These are phyloP conservation scores for Pelodiscus sinensis DNA, from an alignment of 2,113 vertebrate genomes.

Conservation along the genomic window DNA sequence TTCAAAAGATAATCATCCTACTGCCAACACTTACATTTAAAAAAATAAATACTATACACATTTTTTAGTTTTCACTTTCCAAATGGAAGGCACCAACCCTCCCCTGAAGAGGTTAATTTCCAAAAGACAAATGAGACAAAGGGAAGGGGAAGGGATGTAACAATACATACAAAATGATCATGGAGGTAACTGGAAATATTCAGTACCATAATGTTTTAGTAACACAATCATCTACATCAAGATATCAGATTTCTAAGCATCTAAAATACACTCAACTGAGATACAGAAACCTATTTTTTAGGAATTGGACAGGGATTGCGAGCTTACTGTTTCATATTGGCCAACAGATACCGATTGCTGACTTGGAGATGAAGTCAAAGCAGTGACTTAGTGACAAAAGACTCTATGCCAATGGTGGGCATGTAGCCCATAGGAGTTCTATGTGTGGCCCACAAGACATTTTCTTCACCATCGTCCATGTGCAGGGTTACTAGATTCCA, in stretches of 20 bases:
- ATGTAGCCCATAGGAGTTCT: too few species aligned
- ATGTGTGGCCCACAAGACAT: too few species aligned
- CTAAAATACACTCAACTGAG: neutral
- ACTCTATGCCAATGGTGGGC: neutral
- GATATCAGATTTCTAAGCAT: conserved; percentile 23
- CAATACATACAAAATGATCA: neutral
- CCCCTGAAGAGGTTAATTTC: neutral
- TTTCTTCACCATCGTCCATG: too few species aligned
- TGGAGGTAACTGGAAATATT: neutral
- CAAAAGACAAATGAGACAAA: neutral
- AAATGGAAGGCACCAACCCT: neutral
- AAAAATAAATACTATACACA: neutral
- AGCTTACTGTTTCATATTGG: neutral
- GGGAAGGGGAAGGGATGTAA: neutral
- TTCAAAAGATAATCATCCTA: neutral
- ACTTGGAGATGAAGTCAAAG: neutral
- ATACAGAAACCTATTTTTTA: conserved; percentile 37
- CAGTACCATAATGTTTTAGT: conserved; percentile 14
- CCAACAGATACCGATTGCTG: neutral
- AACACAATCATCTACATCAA: neutral
- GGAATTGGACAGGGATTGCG: neutral
- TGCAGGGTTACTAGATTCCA: too few species aligned
- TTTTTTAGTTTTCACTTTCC: neutral
- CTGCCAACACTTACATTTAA: neutral
- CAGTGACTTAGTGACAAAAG: neutral